Conservation (phyloP, 2,888 invertebrate species). For the Leptarthrus brevirostris region DNA sequence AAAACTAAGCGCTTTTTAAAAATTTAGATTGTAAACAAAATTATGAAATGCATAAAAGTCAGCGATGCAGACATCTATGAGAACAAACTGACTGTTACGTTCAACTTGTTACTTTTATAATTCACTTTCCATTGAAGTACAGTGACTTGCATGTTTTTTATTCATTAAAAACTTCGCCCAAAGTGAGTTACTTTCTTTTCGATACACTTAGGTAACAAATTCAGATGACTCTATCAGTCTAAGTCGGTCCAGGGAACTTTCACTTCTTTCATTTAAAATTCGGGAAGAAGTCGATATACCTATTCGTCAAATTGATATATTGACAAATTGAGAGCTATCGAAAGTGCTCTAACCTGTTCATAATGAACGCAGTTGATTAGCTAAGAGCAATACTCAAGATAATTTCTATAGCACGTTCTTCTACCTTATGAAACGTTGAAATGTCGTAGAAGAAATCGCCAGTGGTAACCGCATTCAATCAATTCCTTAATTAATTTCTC, state of each 20-base stretch:
- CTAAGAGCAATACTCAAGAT: not conserved
- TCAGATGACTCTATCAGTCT: slow-evolving; percentile 18
- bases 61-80: no score
- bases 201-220: not conserved
- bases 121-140: no score
- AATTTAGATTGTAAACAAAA: no score
- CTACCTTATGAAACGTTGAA: not conserved
- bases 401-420: slow-evolving; percentile 10
- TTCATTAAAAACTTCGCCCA: no score
- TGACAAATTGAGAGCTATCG: slow-evolving; percentile 40
- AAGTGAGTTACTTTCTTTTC: no score
- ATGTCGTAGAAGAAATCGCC: slow-evolving; percentile 18
- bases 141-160: no score
- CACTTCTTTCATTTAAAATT: slow-evolving; percentile 2
- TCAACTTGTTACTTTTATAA: no score
- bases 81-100: no score
- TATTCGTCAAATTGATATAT: slow-evolving; percentile 42
- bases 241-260: slow-evolving; percentile 5
- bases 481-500: slow-evolving; percentile 44
- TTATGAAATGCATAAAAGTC: no score
- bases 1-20: no score
- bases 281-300: slow-evolving; percentile 29
- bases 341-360: slow-evolving; percentile 24
- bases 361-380: slow-evolving; percentile 4
- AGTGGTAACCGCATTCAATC: slow-evolving; percentile 36